Evolutionary conservation across 1,140 invertebrate genomes (phyloP), one percentile per base, ranked within the genome.

Genomic region (Bombus waltoni): DNA sequence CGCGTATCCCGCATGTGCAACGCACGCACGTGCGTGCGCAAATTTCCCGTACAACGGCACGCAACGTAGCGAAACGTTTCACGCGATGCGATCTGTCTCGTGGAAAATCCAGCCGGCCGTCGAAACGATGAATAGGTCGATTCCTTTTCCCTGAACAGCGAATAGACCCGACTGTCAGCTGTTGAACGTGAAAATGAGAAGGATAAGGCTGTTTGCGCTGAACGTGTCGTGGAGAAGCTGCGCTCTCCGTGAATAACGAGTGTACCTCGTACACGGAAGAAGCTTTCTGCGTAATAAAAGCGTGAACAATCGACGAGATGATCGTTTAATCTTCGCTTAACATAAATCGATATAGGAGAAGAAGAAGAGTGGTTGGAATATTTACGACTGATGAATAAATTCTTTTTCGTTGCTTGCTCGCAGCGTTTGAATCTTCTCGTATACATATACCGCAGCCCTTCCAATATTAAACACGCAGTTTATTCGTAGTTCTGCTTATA

Each of bases 1-100:
- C 53, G 53, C 10, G 68, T 44, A 47, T 70, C 15, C 38, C 62
- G 47, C 71, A 72, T 73, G 53, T 53, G 80, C 71, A 22, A 66
- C 62, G 59, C 59, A 83, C 73, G 81, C 73, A 75, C 81, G 81
- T 75, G 72, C 81, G 71, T 81, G 80, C 47, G 80, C 44, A 53
- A 42, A 47, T 68, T 79, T 57, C 11, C 44, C 44, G 8, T 22
- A 22, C 62, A 18, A 18, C 1, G 22, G 3, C 1, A 8, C 2
- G 65, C 10, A 65, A 68, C 70, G 44, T 15, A 3, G 73, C 22
- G 22, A 25, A 47, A 74, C n/a, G n/a, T 47, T n/a, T 73, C 42
- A 72, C 15, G 28, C 25, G 66, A 70, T 10, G 28, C 70, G n/a
- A 15, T 32, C 32, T 8, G 15, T 22, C 42, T 47, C n/a, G 42